phyloP scores from a whole-genome alignment of 1,140 invertebrate species.

The Plectus sambesii region DNA sequence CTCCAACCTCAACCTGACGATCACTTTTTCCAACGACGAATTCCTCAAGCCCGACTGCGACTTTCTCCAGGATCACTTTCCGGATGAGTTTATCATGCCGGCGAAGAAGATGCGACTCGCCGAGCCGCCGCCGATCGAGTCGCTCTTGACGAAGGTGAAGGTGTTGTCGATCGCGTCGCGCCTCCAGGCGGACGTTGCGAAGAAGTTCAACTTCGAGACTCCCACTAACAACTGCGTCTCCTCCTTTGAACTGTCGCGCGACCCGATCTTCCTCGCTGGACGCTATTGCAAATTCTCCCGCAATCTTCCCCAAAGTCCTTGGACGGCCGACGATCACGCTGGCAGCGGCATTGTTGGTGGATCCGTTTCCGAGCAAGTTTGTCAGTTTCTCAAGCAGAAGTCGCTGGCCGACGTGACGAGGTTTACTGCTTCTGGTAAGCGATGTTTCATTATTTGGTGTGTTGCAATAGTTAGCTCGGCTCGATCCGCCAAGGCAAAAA shows the following conservation, averaged over 20 bases:
- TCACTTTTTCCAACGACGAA: slow-evolving; percentile 40
- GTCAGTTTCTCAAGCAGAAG: slow-evolving; percentile 17
- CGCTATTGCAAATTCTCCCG: slow-evolving; percentile 42
- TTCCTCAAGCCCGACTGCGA: slow-evolving; percentile 28
- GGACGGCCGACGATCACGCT: slow-evolving; percentile 25
- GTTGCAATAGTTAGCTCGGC: too few relatives aligned
- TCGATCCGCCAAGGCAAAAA: too few relatives aligned
- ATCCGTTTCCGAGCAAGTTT: slow-evolving; percentile 38
- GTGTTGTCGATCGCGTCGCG: slow-evolving; percentile 17
- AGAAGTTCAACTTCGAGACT: slow-evolving; percentile 25
- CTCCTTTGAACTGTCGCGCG: slow-evolving; percentile 27
- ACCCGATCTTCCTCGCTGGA: slow-evolving; percentile 35
- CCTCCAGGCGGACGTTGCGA: slow-evolving; percentile 21
- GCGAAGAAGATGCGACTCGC: slow-evolving; percentile 16
- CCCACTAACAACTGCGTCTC: slow-evolving; percentile 22
- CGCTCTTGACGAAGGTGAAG: slow-evolving; percentile 30
- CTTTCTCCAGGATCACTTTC: slow-evolving; percentile 29
- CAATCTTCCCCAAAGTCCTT: slow-evolving; percentile 36
- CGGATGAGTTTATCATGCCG: slow-evolving; percentile 24
- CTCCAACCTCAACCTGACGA: slow-evolving; percentile 36
- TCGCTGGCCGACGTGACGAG: slow-evolving; percentile 23
- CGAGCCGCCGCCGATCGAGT: slow-evolving; percentile 1
- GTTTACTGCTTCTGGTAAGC: slow-evolving; percentile 37
- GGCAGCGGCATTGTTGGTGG: not conserved
- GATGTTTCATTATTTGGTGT: too few relatives aligned